These are phyloP conservation scores for Trichopria drosophilae DNA, from an alignment of 2,888 invertebrate species.

Conservation along the genomic window DNA sequence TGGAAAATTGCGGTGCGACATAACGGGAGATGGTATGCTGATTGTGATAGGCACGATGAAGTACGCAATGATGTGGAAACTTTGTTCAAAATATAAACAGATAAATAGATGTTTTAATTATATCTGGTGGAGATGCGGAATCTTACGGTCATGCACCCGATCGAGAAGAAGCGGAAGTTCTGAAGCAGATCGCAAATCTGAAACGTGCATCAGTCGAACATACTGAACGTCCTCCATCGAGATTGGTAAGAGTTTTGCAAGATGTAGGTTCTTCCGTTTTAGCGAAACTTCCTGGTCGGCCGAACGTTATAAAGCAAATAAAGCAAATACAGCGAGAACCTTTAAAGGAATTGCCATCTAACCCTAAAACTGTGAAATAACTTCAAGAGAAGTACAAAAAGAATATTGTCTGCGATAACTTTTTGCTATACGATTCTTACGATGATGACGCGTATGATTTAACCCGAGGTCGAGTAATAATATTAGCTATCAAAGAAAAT, in stretches of 20 bases:
- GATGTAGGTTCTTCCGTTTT: not conserved
- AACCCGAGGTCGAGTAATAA: not conserved
- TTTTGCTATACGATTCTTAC: not conserved
- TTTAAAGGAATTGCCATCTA: not conserved
- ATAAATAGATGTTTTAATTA: too few species aligned
- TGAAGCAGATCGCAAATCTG: too few species aligned
- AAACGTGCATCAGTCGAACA: not conserved
- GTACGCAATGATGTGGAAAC: too few species aligned
- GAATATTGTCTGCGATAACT: not conserved
- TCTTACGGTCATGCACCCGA: too few species aligned
- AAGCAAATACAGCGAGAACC: not conserved
- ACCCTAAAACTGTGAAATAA: not conserved
- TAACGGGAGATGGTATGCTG: too few species aligned
- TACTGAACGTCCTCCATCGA: not conserved
- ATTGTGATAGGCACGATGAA: too few species aligned
- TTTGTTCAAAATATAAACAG: too few species aligned
- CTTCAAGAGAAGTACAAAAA: constrained; percentile 1
- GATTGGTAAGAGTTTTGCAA: not conserved
- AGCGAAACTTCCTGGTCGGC: not conserved
- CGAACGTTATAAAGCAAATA: too few species aligned
- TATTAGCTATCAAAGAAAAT: not conserved
- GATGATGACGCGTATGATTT: not conserved
- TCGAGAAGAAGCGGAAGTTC: too few species aligned
- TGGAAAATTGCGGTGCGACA: too few species aligned
- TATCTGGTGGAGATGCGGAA: too few species aligned